These are phyloP conservation scores for Diarsia brunnea DNA, from an alignment of 2,888 invertebrate species.

Conservation along the genomic window DNA sequence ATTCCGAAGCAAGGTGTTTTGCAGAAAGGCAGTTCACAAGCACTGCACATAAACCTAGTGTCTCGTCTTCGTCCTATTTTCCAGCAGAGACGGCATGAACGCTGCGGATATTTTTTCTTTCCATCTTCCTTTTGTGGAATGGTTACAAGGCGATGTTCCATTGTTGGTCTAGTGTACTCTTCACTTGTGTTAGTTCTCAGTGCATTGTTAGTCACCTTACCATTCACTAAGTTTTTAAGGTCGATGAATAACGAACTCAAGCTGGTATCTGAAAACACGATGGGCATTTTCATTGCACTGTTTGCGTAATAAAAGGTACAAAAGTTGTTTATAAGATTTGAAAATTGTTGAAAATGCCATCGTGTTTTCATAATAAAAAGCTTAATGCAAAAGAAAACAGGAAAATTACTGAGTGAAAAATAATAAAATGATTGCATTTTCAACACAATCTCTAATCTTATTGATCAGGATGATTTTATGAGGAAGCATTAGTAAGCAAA, in stretches of 20 bases:
- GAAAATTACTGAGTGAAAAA: slow-evolving; percentile 80
- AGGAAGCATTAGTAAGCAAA: slow-evolving; percentile 76
- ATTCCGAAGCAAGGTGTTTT: slow-evolving; percentile 89
- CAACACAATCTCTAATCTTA: slow-evolving; percentile 86
- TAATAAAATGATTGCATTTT: slow-evolving; percentile 89
- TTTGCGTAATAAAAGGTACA: slow-evolving; percentile 65
- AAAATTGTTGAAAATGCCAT: slow-evolving; percentile 90
- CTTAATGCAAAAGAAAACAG: slow-evolving; percentile 84
- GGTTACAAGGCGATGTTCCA: slow-evolving; percentile 86
- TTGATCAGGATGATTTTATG: slow-evolving; percentile 65
- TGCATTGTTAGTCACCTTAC: slow-evolving; percentile 84
- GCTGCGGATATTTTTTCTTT: slow-evolving; percentile 89
- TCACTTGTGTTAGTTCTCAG: slow-evolving; percentile 80
- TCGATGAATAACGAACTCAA: slow-evolving; percentile 88
- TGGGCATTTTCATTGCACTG: slow-evolving; percentile 88
- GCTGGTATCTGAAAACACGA: slow-evolving; percentile 91
- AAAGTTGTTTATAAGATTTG: slow-evolving; percentile 68
- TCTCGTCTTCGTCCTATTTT: slow-evolving; percentile 87
- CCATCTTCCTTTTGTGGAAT: slow-evolving; percentile 90
- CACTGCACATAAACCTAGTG: slow-evolving; percentile 88
- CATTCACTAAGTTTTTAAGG: slow-evolving; percentile 89
- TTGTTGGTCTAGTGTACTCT: slow-evolving; percentile 78
- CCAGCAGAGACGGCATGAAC: slow-evolving; percentile 89
- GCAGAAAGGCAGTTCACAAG: slow-evolving; percentile 88
- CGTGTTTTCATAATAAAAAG: slow-evolving; percentile 88